Percentiles rank a stretch among this genome's conserved stretches.
phyloP scores from a whole-genome alignment of 2,113 vertebrate species.

The Euleptes europaea region DNA sequence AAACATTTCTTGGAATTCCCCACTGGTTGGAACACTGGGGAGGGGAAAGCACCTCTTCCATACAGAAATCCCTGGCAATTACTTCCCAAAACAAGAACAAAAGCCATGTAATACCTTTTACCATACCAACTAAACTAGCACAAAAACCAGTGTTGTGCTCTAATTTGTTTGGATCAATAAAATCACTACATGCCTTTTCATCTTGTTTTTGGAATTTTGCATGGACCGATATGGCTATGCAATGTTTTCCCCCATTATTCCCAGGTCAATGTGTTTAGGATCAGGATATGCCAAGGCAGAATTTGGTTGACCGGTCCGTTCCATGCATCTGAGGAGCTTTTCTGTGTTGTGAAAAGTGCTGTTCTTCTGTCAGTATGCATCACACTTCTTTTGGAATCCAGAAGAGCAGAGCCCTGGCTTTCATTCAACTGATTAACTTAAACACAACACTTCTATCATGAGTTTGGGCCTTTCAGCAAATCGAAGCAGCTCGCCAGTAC shows the following conservation, averaged over 20 bases:
- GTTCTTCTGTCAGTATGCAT: slow-evolving; percentile 59
- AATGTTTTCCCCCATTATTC: background rate
- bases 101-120: too few relatives aligned
- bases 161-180: too few relatives aligned
- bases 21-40: background rate
- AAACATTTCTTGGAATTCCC: background rate
- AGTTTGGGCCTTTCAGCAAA: slow-evolving; percentile 64
- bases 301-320: background rate
- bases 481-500: slow-evolving; percentile 47
- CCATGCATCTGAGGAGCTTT: background rate
- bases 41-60: too few relatives aligned
- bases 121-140: too few relatives aligned
- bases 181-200: too few relatives aligned
- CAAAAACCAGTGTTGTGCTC: too few relatives aligned
- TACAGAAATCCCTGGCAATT: background rate
- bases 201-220: too few relatives aligned
- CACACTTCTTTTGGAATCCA: slow-evolving; percentile 51
- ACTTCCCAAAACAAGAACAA: too few relatives aligned
- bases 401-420: slow-evolving; percentile 58
- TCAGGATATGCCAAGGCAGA: background rate
- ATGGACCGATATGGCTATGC: too few relatives aligned
- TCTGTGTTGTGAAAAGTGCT: slow-evolving; percentile 34
- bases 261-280: background rate
- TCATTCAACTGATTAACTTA: slow-evolving; percentile 68
- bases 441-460: slow-evolving; percentile 59